phyloP scores from a whole-genome alignment of 2,888 invertebrate genomes.

The Coelogynopora nodosa region DNA sequence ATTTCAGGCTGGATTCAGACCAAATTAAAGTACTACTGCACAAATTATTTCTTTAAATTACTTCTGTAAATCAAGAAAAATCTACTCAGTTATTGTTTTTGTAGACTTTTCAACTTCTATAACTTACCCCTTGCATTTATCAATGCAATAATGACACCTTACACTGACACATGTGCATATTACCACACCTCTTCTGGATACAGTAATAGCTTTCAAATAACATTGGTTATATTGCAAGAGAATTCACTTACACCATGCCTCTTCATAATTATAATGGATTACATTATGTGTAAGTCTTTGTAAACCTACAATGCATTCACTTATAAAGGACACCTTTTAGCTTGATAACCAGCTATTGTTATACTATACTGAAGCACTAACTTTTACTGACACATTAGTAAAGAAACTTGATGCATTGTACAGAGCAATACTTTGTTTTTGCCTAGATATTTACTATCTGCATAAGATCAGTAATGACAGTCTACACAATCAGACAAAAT shows the following conservation, averaged over 20 bases:
- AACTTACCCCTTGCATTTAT: conserved; percentile 10
- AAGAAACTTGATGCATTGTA: background rate
- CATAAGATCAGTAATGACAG: conserved; percentile 11
- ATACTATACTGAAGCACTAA: conserved; percentile 1
- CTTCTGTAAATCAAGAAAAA: conserved; percentile 20
- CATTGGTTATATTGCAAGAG: background rate
- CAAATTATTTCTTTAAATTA: conserved; percentile 4
- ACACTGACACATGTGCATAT: conserved; percentile 12
- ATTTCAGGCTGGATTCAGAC: conserved; percentile 20
- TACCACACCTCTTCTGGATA: background rate
- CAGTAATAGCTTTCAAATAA: background rate
- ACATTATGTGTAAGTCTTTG: background rate
- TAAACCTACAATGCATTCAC: background rate
- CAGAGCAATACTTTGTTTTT: background rate
- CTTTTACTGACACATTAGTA: background rate
- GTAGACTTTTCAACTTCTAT: background rate
- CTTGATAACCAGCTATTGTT: background rate
- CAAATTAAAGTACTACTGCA: background rate
- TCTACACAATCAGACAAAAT: no score
- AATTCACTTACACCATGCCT: background rate
- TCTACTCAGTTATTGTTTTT: conserved; percentile 1
- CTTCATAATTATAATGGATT: background rate
- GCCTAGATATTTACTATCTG: background rate
- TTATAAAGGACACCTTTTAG: background rate
- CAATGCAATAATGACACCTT: background rate